A percentile compares a stretch with the other conserved stretches of the same genome.
Evolutionary conservation across 1,140 invertebrate genomes (phyloP).

Genomic region (Trissolcus basalis): DNA sequence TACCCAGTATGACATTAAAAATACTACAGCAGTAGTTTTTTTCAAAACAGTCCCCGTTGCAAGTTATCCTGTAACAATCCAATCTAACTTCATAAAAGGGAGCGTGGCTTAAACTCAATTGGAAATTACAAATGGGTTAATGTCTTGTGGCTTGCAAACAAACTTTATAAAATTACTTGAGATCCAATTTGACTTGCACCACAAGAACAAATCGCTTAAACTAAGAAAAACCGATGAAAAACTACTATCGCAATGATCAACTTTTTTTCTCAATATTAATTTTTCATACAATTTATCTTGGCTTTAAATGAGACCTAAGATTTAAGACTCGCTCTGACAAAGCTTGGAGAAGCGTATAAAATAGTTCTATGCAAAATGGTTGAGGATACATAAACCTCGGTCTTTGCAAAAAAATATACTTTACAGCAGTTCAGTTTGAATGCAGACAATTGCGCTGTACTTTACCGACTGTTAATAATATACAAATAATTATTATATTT

Average conservation of each 20-base stretch:
- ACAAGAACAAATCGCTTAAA: slow-evolving; percentile 21
- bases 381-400: not conserved
- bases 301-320: too few relatives aligned
- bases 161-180: slow-evolving; percentile 26
- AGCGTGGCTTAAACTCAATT: too few relatives aligned
- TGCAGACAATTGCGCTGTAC: slow-evolving; percentile 25
- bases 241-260: too few relatives aligned
- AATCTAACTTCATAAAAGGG: too few relatives aligned
- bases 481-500: slow-evolving; percentile 9
- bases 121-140: slow-evolving; percentile 31
- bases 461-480: slow-evolving; percentile 15
- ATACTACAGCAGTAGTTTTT: too few relatives aligned
- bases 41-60: too few relatives aligned
- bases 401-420: too few relatives aligned
- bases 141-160: slow-evolving; percentile 26
- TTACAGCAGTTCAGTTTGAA: slow-evolving; percentile 1
- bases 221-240: slow-evolving; percentile 10
- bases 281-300: too few relatives aligned
- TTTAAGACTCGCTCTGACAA: slow-evolving; percentile 22
- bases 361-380: not conserved
- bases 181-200: slow-evolving; percentile 35
- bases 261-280: too few relatives aligned
- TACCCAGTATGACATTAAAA: too few relatives aligned
- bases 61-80: too few relatives aligned
- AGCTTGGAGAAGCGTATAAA: slow-evolving; percentile 29